phyloP scores from a whole-genome alignment of 2,888 invertebrate species.

The Autographa pulchrina region DNA sequence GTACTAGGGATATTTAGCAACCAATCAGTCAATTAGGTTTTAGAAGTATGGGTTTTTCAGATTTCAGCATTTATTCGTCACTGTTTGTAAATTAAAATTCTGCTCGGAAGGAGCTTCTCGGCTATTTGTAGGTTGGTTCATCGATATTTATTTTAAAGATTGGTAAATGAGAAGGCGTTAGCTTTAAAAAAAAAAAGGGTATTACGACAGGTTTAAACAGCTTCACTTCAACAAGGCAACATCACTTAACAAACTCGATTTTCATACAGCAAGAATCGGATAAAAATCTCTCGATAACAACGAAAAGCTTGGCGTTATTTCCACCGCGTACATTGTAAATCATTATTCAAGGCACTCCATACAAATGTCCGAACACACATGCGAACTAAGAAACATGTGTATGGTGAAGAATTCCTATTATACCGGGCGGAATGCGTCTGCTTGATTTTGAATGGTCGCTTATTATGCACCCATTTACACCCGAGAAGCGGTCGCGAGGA shows the following conservation, averaged over 20 bases:
- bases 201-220: not conserved
- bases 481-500: constrained; percentile 65
- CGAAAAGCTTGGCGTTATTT: constrained; percentile 60
- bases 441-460: constrained; percentile 88
- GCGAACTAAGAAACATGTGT: constrained; percentile 83
- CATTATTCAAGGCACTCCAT: constrained; percentile 85
- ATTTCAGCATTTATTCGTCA: no score
- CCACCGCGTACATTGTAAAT: constrained; percentile 81
- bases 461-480: constrained; percentile 90
- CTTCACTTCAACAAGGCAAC: constrained; percentile 21
- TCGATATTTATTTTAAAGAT: not conserved
- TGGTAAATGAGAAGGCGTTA: not conserved
- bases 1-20: no score
- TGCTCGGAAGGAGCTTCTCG: no score
- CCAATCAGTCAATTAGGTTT: no score
- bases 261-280: constrained; percentile 54
- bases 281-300: constrained; percentile 60
- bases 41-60: no score
- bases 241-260: constrained; percentile 37
- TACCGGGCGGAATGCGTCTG: constrained; percentile 82
- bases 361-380: constrained; percentile 83
- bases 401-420: constrained; percentile 84
- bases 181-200: not conserved
- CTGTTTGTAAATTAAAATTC: no score
- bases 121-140: no score